Base-by-base conservation (phyloP, 2,888 invertebrate genomes). In the Drosophila melanocephala region DNA sequence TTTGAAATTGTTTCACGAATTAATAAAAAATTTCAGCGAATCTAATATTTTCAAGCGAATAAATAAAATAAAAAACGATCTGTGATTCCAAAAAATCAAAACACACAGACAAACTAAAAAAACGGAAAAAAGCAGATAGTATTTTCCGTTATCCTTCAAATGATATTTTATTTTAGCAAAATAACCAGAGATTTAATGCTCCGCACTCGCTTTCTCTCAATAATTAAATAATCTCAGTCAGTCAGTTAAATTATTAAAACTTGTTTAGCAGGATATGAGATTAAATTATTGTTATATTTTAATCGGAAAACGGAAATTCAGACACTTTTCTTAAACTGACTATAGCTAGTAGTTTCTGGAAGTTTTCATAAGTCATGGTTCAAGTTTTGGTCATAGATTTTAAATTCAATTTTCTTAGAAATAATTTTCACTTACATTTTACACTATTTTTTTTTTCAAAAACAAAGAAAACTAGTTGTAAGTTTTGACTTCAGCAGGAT, bases 201-300 rank as follows among this genome's bases (percentile, higher is more conserved):
- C 6, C 12, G 12, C 6, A 6, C 1, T 3, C 0, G 14, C 22
- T 3, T 22, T 14, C 6, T 6, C 0, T 12, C 1, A 6, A 12
- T 44, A 44, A n/a, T 12, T 12, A 44, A 12, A n/a, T 3, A 12
- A 2, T n/a, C 5, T 32, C 32, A 32, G 32, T 32, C 32, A 32
- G 32, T 3, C 12, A 44, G 12, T 6, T 44, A 22, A 22, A 22
- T 22, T 22, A 22, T 22, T 44, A 14, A 22, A 22, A 22, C 22
- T 47, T 7, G 6, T 4, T 47, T 14, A 1, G 14, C 14, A 22
- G 1, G 0, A 47, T 7, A 10, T 10, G 2, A 2, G 10, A n/a
- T 2, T 10, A n/a, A n/a, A 10, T 42, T 42, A 5, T 16, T 14
- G 10, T 10, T 14, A 14, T 14, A 47, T 14, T 4, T 47, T 22